A percentile compares a stretch with the other conserved stretches of the same genome.
Conservation (phyloP, 2,888 invertebrate genomes). For the Clistopyga incitator region DNA sequence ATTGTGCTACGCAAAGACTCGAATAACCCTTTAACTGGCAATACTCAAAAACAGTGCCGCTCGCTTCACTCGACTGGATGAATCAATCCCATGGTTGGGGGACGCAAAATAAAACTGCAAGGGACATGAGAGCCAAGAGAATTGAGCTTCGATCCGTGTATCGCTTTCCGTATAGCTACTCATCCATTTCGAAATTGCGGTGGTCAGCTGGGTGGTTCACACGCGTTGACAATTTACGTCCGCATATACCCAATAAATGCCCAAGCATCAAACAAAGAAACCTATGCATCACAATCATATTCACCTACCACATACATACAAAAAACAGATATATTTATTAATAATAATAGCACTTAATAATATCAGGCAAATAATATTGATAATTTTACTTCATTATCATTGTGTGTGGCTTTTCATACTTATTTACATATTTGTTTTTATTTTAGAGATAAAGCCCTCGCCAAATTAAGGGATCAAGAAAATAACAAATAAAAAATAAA, state of each 20-base stretch:
- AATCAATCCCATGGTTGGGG: neutral
- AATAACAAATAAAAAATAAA: no score
- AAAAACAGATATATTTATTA: neutral
- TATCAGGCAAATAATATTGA: no score
- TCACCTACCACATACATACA: neutral
- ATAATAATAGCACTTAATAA: neutral
- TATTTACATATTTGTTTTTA: no score
- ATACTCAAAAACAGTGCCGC: neutral
- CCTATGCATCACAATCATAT: neutral
- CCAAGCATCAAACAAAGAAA: neutral
- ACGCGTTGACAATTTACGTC: slow-evolving; percentile 11
- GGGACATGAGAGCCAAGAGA: neutral
- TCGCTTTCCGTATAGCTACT: slow-evolving; percentile 1
- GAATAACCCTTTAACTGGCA: slow-evolving; percentile 10
- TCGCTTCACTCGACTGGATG: slow-evolving; percentile 14
- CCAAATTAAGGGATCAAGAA: no score
- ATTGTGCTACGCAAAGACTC: neutral
- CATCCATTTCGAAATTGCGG: slow-evolving; percentile 28
- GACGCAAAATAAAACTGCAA: slow-evolving; percentile 12
- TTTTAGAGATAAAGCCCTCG: no score
- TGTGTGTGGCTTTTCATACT: no score
- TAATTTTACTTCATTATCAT: no score
- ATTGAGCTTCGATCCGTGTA: slow-evolving; percentile 4
- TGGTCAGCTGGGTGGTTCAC: neutral
- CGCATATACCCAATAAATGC: neutral